A percentile compares a stretch with the other conserved stretches of the same genome.
Evolutionary conservation across 2,113 vertebrate genomes (phyloP).

Genomic region (Lamprologus speciosus): DNA sequence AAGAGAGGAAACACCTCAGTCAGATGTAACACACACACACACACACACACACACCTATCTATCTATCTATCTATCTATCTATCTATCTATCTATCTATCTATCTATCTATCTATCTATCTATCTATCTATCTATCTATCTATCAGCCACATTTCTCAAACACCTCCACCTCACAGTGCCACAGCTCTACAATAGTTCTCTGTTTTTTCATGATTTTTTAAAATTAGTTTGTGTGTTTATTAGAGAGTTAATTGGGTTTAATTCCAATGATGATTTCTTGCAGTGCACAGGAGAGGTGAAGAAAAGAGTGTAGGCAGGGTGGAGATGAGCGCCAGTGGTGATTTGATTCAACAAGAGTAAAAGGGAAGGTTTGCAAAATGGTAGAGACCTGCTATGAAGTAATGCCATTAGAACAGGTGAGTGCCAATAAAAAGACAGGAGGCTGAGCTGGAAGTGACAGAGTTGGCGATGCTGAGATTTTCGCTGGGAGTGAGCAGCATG

Average conservation of each 20-base stretch:
- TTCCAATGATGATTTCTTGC: background rate
- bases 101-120: background rate
- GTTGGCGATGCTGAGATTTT: background rate
- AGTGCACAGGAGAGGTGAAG: background rate
- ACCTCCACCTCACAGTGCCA: background rate
- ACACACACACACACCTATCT: background rate
- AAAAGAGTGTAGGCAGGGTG: background rate
- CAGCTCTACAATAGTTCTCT: background rate
- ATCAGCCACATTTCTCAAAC: background rate
- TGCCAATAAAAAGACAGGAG: background rate
- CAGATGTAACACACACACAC: background rate
- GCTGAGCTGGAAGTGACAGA: background rate
- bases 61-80: background rate
- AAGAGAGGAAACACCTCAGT: constrained; percentile 11
- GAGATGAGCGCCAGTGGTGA: background rate
- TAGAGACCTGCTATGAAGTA: background rate
- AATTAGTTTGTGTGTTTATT: background rate
- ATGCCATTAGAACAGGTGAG: background rate
- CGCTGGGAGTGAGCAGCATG: background rate
- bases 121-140: background rate
- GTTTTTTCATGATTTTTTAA: background rate
- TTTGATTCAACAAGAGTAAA: background rate
- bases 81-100: background rate
- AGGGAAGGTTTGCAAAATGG: background rate
- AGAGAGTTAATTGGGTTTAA: background rate